phyloP scores from a whole-genome alignment of 2,888 invertebrate species.

The Heliothis peltigera region DNA sequence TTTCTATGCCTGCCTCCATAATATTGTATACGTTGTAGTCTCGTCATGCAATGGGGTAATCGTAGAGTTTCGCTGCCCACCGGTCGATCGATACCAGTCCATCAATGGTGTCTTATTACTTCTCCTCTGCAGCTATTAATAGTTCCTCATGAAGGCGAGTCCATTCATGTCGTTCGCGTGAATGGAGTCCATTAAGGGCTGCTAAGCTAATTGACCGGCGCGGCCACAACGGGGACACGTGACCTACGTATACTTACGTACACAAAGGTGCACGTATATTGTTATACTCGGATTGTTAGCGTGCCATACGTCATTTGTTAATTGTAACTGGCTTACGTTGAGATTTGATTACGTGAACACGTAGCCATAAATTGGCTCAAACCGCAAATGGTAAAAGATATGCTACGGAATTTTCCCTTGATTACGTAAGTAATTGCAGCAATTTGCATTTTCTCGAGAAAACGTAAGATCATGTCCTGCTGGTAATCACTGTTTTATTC shows the following conservation, averaged over 20 bases:
- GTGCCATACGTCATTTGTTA: constrained; percentile 57
- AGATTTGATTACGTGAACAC: constrained; percentile 45
- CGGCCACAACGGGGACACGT: constrained; percentile 77
- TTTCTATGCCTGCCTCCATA: constrained; percentile 12
- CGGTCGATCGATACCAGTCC: constrained; percentile 51
- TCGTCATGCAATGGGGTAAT: constrained; percentile 50
- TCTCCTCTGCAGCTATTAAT: constrained; percentile 63
- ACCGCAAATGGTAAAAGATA: constrained; percentile 39
- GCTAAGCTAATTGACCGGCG: constrained; percentile 81
- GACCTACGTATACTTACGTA: constrained; percentile 49
- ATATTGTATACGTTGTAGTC: constrained; percentile 36
- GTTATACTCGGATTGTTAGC: constrained; percentile 59
- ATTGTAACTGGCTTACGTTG: constrained; percentile 15
- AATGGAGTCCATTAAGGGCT: constrained; percentile 83
- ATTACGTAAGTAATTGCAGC: constrained; percentile 44
- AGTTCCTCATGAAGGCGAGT: constrained; percentile 68
- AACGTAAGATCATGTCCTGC: constrained; percentile 34
- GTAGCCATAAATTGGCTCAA: constrained; percentile 22
- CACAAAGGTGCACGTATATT: constrained; percentile 14
- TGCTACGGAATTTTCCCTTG: constrained; percentile 48
- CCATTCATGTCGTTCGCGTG: constrained; percentile 81
- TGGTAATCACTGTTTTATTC: constrained; percentile 32
- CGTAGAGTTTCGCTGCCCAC: constrained; percentile 64
- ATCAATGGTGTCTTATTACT: constrained; percentile 67
- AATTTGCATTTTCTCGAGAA: constrained; percentile 49